These are phyloP conservation scores for Chelon labrosus DNA, from an alignment of 2,797 vertebrate genomes.

Conservation along the genomic window DNA sequence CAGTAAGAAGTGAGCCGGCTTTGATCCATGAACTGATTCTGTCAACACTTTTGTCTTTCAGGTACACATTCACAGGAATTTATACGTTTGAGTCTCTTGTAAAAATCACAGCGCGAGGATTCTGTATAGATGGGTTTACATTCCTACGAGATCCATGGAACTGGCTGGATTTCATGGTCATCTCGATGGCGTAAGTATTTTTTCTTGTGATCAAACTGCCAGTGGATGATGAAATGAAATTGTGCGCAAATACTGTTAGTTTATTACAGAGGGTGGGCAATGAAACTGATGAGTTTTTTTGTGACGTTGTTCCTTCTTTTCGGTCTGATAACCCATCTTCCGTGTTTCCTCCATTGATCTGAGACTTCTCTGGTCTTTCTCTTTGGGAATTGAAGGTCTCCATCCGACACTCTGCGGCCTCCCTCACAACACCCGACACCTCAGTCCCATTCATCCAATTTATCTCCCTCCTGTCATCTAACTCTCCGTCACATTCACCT, in stretches of 20 bases:
- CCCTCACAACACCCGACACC: constrained; percentile 39
- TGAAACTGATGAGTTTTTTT: constrained; percentile 16
- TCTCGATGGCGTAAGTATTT: constrained; percentile 99
- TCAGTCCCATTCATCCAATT: constrained; percentile 34
- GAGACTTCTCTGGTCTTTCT: constrained; percentile 63
- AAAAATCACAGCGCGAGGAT: constrained; percentile 98
- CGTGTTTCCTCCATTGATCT: constrained; percentile 57
- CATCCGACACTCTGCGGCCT: constrained; percentile 50
- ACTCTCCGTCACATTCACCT: constrained; percentile 37
- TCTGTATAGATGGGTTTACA: constrained; percentile 99
- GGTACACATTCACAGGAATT: constrained; percentile 99
- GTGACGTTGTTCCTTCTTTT: constrained; percentile 28
- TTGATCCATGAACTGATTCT: constrained; percentile 62
- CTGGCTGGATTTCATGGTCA: constrained; percentile 99
- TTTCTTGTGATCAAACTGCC: neutral
- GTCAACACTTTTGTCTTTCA: constrained; percentile 76
- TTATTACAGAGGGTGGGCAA: constrained; percentile 26
- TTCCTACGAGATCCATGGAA: constrained; percentile 99
- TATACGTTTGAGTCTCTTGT: constrained; percentile 98
- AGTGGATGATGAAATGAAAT: neutral
- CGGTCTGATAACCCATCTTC: constrained; percentile 63
- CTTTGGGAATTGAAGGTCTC: constrained; percentile 67
- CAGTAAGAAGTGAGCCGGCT: constrained; percentile 14
- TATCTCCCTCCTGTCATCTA: constrained; percentile 45
- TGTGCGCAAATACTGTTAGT: constrained; percentile 3